Evolutionary conservation across 35 echinoderm and acorn worm species (phyloP).

Genomic region (Patiria miniata): DNA sequence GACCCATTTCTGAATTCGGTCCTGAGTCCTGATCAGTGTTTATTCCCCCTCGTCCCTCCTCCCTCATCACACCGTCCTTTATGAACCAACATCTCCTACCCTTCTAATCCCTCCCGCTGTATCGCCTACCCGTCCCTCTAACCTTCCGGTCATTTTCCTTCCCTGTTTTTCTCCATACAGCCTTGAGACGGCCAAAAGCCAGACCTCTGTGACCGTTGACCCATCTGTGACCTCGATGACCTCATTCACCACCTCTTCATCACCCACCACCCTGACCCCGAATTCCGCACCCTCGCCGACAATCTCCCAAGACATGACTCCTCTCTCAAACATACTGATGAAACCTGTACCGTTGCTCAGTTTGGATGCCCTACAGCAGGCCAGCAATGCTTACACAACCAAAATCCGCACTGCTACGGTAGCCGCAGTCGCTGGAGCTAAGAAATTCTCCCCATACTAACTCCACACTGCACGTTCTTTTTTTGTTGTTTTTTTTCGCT

Average conservation of each 20-base stretch:
- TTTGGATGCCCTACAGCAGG: slow-evolving; percentile 48
- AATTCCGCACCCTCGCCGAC: slow-evolving; percentile 37
- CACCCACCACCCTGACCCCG: slow-evolving; percentile 65
- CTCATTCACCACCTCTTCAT: slow-evolving; percentile 55
- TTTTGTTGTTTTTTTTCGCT: background rate
- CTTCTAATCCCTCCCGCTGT: slow-evolving; percentile 27
- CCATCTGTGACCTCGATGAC: slow-evolving; percentile 58
- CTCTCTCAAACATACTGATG: slow-evolving; percentile 60
- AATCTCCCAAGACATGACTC: slow-evolving; percentile 24
- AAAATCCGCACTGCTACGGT: slow-evolving; percentile 55
- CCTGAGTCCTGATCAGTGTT: slow-evolving; percentile 24
- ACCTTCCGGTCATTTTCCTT: slow-evolving; percentile 37
- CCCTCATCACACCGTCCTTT: background rate
- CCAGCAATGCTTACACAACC: slow-evolving; percentile 64
- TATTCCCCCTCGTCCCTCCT: slow-evolving; percentile 9
- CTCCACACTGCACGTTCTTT: slow-evolving; percentile 33
- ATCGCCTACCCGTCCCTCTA: slow-evolving; percentile 8
- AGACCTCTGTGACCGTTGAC: slow-evolving; percentile 64
- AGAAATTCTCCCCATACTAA: slow-evolving; percentile 77
- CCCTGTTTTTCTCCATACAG: slow-evolving; percentile 68
- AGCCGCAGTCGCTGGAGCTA: slow-evolving; percentile 50
- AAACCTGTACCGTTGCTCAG: slow-evolving; percentile 68
- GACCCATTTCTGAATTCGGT: slow-evolving; percentile 9
- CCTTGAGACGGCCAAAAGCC: slow-evolving; percentile 72
- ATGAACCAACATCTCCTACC: background rate